A percentile compares a stretch with the other conserved stretches of the same genome.
phyloP scores from a whole-genome alignment of 2,113 vertebrate genomes.

The Columba janthina region DNA sequence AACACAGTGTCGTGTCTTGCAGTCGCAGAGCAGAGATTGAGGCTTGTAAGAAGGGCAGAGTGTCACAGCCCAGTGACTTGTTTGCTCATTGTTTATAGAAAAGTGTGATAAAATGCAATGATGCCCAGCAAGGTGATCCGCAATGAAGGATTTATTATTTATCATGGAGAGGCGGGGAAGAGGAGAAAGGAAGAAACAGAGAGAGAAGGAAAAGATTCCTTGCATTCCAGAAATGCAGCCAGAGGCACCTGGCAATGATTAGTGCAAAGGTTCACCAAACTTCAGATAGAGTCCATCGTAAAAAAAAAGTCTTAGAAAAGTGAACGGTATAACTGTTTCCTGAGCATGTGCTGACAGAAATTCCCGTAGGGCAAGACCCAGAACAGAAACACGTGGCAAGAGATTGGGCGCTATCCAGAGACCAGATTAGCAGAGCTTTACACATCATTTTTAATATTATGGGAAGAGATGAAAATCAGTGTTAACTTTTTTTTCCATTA shows the following conservation, averaged over 20 bases:
- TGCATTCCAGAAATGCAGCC: constrained; percentile 78
- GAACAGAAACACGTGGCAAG: constrained; percentile 84
- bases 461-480: constrained; percentile 65
- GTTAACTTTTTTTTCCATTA: constrained; percentile 1
- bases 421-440: constrained; percentile 79
- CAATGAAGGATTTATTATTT: constrained; percentile 72
- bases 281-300: constrained; percentile 80
- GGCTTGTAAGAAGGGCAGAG: not conserved
- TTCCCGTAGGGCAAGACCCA: constrained; percentile 78
- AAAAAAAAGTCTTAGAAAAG: constrained; percentile 78
- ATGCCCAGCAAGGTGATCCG: constrained; percentile 69
- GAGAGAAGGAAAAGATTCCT: constrained; percentile 77
- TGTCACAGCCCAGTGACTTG: not conserved
- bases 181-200: constrained; percentile 31
- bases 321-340: constrained; percentile 90
- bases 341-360: constrained; percentile 92
- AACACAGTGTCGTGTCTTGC: rapidly evolving
- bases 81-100: not conserved
- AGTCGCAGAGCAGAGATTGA: not conserved
- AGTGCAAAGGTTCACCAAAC: constrained; percentile 85
- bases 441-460: constrained; percentile 71
- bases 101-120: constrained; percentile 9
- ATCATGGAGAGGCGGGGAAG: constrained; percentile 5
- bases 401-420: constrained; percentile 75
- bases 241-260: constrained; percentile 88